Conservation (phyloP, 2,888 invertebrate genomes). For the Plemyria rubiginata region DNA sequence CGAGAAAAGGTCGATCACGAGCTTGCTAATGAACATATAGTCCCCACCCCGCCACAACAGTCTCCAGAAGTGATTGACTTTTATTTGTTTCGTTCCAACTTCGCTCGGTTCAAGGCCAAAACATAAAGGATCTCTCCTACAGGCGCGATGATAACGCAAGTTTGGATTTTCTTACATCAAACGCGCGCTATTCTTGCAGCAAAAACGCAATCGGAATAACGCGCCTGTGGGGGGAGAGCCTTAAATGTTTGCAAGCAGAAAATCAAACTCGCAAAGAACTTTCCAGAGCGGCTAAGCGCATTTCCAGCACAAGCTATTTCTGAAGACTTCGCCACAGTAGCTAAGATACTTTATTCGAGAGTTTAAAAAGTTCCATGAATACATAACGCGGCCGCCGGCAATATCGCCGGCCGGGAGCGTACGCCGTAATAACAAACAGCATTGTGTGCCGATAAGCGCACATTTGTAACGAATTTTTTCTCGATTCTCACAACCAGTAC, state of each 20-base stretch:
- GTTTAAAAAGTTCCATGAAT: slow-evolving; percentile 50
- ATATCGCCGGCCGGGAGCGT: slow-evolving; percentile 46
- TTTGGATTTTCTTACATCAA: too few species aligned
- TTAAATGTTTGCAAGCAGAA: slow-evolving; percentile 33
- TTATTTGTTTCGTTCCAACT: slow-evolving; percentile 28
- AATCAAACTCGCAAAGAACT: slow-evolving; percentile 35
- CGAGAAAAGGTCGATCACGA: slow-evolving; percentile 50
- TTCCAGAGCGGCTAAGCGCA: slow-evolving; percentile 41
- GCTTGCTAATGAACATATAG: slow-evolving; percentile 33
- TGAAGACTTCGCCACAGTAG: slow-evolving; percentile 17
- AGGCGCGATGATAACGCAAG: too few species aligned
- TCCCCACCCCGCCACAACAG: slow-evolving; percentile 2
- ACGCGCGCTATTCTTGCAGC: too few species aligned
- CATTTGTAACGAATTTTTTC: slow-evolving; percentile 45
- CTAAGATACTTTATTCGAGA: slow-evolving; percentile 30
- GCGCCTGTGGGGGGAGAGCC: too few species aligned
- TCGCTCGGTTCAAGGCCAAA: slow-evolving; percentile 21
- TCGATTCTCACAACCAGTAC: slow-evolving; percentile 43
- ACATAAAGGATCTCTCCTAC: too few species aligned
- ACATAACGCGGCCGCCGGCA: slow-evolving; percentile 46
- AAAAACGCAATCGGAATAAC: too few species aligned
- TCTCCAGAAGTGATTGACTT: slow-evolving; percentile 26
- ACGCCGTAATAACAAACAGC: slow-evolving; percentile 52
- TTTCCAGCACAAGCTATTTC: slow-evolving; percentile 42
- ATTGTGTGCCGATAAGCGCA: slow-evolving; percentile 45